Evolutionary conservation across 2,797 vertebrate genomes (phyloP).

Genomic region (Moxostoma hubbsi): DNA sequence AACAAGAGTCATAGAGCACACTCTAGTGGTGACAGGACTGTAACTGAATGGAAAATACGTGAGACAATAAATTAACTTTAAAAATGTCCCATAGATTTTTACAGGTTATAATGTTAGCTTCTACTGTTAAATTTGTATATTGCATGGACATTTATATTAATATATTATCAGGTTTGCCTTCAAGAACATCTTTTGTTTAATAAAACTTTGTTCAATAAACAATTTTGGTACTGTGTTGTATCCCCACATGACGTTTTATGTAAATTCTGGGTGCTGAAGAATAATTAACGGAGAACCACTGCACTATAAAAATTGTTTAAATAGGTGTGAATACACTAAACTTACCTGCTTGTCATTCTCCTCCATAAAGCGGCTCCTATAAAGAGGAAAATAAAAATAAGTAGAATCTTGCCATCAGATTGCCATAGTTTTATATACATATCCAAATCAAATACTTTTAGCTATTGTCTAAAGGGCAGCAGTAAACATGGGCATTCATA

Average conservation of each 20-base stretch:
- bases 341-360: conserved; percentile 88
- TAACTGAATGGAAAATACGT: neutral
- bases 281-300: too few relatives aligned
- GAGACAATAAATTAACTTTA: too few relatives aligned
- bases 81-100: neutral
- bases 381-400: conserved; percentile 57
- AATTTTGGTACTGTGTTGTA: too few relatives aligned
- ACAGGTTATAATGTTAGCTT: too few relatives aligned
- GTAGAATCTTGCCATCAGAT: neutral
- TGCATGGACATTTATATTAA: too few relatives aligned
- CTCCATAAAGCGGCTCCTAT: conserved; percentile 84
- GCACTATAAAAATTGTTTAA: neutral
- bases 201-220: too few relatives aligned
- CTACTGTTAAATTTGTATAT: too few relatives aligned
- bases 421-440: too few relatives aligned
- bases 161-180: too few relatives aligned
- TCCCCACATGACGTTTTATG: too few relatives aligned
- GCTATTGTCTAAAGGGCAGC: neutral
- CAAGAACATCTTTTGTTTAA: too few relatives aligned
- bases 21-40: conserved; percentile 46
- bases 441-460: neutral
- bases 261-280: neutral
- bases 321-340: conserved; percentile 17
- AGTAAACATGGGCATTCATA: neutral
- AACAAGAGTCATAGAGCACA: conserved; percentile 2